These are phyloP conservation scores for Toxonevra muliebris DNA, from an alignment of 2,888 invertebrate species.

Conservation along the genomic window DNA sequence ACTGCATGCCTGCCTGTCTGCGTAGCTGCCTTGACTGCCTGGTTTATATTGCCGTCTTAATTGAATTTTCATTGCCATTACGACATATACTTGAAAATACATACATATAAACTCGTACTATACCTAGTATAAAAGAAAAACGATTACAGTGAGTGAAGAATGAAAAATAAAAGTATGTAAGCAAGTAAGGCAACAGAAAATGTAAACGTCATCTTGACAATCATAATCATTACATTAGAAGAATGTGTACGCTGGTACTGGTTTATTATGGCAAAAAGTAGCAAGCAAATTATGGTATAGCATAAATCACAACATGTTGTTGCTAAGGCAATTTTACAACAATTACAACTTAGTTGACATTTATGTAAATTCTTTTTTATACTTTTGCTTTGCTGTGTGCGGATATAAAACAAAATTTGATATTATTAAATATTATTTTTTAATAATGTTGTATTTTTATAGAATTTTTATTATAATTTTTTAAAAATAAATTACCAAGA, in stretches of 20 bases:
- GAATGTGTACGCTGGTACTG: no score
- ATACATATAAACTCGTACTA: neutral
- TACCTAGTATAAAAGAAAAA: conserved; percentile 4
- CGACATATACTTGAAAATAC: neutral
- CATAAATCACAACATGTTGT: conserved; percentile 31
- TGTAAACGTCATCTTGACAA: neutral
- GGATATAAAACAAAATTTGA: no score
- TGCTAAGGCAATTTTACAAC: conserved; percentile 13
- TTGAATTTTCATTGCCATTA: conserved; percentile 32
- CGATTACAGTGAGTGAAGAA: neutral
- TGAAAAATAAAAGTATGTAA: no score
- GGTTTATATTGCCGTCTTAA: conserved; percentile 25
- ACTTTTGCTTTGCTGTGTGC: no score
- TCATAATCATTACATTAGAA: conserved; percentile 15
- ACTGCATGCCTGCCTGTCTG: conserved; percentile 1
- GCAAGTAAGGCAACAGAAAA: no score
- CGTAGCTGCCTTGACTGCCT: conserved; percentile 9
- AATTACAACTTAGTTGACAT: neutral
- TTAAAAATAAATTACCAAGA: no score
- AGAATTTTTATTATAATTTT: no score
- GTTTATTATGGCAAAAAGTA: no score
- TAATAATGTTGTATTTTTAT: no score
- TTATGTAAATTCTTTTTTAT: no score
- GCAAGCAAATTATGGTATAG: conserved; percentile 14
- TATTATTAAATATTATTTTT: no score